Base-by-base conservation (phyloP, 1,140 invertebrate species). In the Latrodectus geometricus region DNA sequence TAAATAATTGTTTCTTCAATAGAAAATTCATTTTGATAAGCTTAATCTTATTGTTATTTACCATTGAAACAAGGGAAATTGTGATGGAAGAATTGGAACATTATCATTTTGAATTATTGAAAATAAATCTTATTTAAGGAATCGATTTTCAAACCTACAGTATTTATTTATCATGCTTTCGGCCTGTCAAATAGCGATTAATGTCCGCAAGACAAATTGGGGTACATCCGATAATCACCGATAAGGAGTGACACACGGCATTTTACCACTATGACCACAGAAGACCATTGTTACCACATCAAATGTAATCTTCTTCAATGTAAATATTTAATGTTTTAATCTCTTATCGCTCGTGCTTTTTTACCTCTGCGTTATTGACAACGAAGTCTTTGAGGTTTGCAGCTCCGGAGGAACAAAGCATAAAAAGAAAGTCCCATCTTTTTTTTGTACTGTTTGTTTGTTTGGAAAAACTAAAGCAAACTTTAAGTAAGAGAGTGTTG, bases 241-340 rank as follows among this genome's bases (percentile, higher is more conserved):
- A 80, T 83, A 83, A 74, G 56, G 52, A 17, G 12, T 83, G 80
- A 65, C 70, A 74, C 35, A 50, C 80, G 54, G 56, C 80, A 65
- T 74, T 77, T 83, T 83, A 83, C 70, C 54, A 74, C 70, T 20
- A 50, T 65, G n/a, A 17, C 54, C 52, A 83, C 70, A 74, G 68
- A 83, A 83, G 72, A 65, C 80, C 65, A 61, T 74, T 83, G 69
- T 73, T n/a, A 14, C 14, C 17, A 9, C 54, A 74, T 74, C 80
- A 48, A 83, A 83, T 70, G 35, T 83, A 73, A 83, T 83, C 80
- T 83, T 83, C 80, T 54, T 21, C 20, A 23, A 73, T 61, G 48
- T 83, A 83, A 83, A 83, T 83, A 83, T 83, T 83, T 83, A 83
- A 83, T 83, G 80, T 83, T 83, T 83, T 83, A 83, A 83, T 83